These are phyloP conservation scores for Auanema freiburgensis DNA, from an alignment of 2,888 invertebrate species.

Conservation along the genomic window DNA sequence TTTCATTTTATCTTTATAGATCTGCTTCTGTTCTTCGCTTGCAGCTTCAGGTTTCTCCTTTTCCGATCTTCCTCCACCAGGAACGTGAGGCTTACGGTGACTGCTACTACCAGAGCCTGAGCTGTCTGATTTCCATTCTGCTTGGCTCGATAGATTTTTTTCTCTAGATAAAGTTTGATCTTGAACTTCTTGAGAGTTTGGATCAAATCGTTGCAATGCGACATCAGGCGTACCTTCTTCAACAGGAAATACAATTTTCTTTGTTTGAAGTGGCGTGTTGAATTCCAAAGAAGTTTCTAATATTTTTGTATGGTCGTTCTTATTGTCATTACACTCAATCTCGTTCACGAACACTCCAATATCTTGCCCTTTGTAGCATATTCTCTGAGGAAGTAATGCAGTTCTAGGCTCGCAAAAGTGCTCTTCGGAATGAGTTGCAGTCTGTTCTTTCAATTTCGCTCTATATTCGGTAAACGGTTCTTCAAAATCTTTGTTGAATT, in stretches of 20 bases:
- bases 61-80: slow-evolving; percentile 20
- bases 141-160: too few relatives aligned
- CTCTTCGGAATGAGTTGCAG: background rate
- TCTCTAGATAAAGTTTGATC: too few relatives aligned
- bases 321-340: slow-evolving; percentile 7
- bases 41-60: slow-evolving; percentile 9
- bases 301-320: slow-evolving; percentile 13
- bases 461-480: slow-evolving; percentile 12
- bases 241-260: background rate
- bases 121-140: background rate
- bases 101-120: background rate
- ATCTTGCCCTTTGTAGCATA: slow-evolving; percentile 50
- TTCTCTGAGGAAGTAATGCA: slow-evolving; percentile 40
- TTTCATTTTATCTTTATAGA: slow-evolving; percentile 19
- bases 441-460: background rate
- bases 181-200: too few relatives aligned
- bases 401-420: slow-evolving; percentile 37
- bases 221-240: background rate
- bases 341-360: slow-evolving; percentile 32
- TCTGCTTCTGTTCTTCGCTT: background rate
- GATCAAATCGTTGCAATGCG: too few relatives aligned
- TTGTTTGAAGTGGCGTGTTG: slow-evolving; percentile 31
- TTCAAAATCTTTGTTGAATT: slow-evolving; percentile 15
- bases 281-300: slow-evolving; percentile 38
- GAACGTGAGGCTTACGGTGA: too few relatives aligned